Base-by-base conservation (phyloP, 2,888 invertebrate species). In the Drosophila borborema region DNA sequence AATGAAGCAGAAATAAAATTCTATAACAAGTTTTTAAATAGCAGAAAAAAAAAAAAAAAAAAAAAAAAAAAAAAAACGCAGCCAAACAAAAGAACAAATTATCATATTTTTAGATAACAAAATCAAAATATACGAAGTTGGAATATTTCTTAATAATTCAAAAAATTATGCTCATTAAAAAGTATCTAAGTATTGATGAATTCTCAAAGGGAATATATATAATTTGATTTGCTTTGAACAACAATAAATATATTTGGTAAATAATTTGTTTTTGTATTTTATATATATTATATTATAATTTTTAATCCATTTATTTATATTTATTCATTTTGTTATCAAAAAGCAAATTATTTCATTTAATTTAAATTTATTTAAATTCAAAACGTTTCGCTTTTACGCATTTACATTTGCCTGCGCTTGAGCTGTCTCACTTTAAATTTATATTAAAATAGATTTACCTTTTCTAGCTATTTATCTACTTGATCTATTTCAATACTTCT, bases 1-100 rank as follows among this genome's bases (percentile, higher is more conserved):
- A 64, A 74, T 55, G 31, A 10, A 59, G 46, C 1, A 4, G 16
- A 36, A 59, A 70, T 54, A 28, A 36, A 58, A 67, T 60, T 55
- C 36, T 46, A 67, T 63, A 54, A 1, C 2, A 55, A 31, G 36
- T 8, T 10, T 7, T 6, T 10, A 20, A 45, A 60, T 38, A 14
- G 7, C 36, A 38, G 6, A n/a, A n/a, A n/a, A n/a, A n/a, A n/a
- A n/a, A n/a, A n/a, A n/a, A n/a, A n/a, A n/a, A n/a, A n/a, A n/a
- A n/a, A n/a, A n/a, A n/a, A n/a, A n/a, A n/a, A n/a, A n/a, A n/a
- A n/a, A n/a, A n/a, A n/a, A n/a, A n/a, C n/a, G n/a, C n/a, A n/a
- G n/a, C n/a, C n/a, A n/a, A n/a, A 1, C 16, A 40, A 55, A 18
- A 7, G 18, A 9, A 6, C 36, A 51, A 51, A 51, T 28, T 28